These are phyloP conservation scores for Bucorvus abyssinicus DNA, from an alignment of 2,797 vertebrate species.

Conservation along the genomic window DNA sequence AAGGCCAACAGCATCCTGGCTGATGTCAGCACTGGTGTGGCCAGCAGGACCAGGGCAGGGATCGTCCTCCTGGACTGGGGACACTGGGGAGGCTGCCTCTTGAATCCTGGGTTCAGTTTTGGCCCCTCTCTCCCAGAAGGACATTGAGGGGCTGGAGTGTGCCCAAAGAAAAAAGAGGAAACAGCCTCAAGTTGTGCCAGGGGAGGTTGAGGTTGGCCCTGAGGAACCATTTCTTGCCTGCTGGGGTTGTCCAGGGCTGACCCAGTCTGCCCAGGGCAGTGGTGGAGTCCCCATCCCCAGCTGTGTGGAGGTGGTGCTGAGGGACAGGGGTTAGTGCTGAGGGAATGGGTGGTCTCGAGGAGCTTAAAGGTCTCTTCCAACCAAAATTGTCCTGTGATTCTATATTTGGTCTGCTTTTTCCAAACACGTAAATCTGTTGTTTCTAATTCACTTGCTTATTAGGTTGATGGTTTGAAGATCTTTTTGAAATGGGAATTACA, in stretches of 20 bases:
- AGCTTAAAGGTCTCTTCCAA: not conserved
- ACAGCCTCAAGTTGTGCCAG: too few species aligned
- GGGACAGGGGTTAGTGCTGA: not conserved
- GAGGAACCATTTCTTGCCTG: too few species aligned
- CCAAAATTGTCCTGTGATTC: not conserved
- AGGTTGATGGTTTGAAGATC: not conserved
- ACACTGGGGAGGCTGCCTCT: not conserved
- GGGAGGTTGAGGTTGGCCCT: too few species aligned
- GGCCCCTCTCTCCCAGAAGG: not conserved
- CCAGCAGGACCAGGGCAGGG: not conserved
- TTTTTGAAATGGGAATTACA: not conserved
- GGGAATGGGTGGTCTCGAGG: accelerated
- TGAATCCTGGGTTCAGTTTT: not conserved
- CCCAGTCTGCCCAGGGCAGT: not conserved
- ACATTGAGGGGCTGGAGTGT: not conserved
- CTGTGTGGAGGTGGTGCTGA: not conserved
- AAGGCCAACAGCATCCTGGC: not conserved
- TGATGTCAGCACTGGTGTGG: too few species aligned
- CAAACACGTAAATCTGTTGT: not conserved
- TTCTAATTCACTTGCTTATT: not conserved
- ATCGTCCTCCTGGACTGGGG: too few species aligned
- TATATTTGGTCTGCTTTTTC: not conserved
- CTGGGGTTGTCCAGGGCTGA: too few species aligned
- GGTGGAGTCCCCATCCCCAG: not conserved
- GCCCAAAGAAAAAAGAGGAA: not conserved